Conservation (phyloP, 2,888 invertebrate genomes). For the Trypoxylon attenuatum region DNA sequence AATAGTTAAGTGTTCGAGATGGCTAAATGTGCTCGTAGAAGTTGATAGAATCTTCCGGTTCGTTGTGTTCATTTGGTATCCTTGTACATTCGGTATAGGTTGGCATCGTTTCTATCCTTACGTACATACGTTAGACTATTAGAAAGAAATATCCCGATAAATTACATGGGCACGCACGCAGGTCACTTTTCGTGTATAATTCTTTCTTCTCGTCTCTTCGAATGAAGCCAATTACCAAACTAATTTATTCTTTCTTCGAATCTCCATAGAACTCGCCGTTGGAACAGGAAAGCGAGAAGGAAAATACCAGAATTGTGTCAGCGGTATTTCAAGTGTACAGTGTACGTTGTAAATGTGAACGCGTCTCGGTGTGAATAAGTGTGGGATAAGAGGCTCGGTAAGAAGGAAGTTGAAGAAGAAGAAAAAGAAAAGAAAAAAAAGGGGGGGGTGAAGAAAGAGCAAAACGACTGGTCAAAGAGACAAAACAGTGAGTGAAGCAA, state of each 20-base stretch:
- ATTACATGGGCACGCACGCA: too few relatives aligned
- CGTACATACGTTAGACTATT: too few relatives aligned
- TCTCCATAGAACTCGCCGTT: conserved; percentile 45
- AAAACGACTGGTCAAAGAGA: background rate
- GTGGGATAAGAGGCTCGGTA: background rate
- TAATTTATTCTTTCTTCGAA: conserved; percentile 38
- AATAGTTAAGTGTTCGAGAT: too few relatives aligned
- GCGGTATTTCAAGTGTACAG: conserved; percentile 27
- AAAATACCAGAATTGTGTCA: conserved; percentile 20
- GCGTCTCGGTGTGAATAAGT: conserved; percentile 34
- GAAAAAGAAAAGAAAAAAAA: background rate
- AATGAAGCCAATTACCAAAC: conserved; percentile 8
- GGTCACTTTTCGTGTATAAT: background rate
- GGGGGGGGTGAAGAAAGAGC: background rate
- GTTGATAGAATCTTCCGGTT: too few relatives aligned
- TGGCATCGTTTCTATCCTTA: too few relatives aligned
- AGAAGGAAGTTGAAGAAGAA: background rate
- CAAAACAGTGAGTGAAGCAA: conserved; percentile 3
- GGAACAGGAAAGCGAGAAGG: conserved; percentile 35
- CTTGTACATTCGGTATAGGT: too few relatives aligned
- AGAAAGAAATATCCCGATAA: too few relatives aligned
- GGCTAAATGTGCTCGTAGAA: too few relatives aligned
- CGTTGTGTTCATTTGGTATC: too few relatives aligned
- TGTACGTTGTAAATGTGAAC: conserved; percentile 30
- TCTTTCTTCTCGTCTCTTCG: background rate